These are phyloP conservation scores for Aselliscus stoliczkanus DNA, from an alignment of 2,797 vertebrate genomes.

Conservation along the genomic window DNA sequence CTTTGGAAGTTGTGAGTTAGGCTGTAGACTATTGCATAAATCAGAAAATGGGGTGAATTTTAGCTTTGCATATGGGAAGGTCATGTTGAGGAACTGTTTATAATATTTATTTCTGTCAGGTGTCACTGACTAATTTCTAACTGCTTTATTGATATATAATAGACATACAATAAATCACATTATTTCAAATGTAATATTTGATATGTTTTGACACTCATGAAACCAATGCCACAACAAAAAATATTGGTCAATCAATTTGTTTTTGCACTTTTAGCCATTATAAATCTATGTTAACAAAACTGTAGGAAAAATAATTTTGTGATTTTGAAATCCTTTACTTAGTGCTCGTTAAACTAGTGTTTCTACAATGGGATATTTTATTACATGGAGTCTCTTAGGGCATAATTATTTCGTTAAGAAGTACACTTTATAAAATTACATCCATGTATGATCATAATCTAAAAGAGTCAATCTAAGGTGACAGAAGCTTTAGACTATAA, in stretches of 20 bases:
- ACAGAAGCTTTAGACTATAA: neutral
- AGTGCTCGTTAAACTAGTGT: neutral
- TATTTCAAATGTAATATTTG: neutral
- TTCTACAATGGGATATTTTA: neutral
- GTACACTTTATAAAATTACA: neutral
- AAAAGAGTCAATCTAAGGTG: neutral
- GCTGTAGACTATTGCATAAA: neutral
- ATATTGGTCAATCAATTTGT: neutral
- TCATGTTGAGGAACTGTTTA: neutral
- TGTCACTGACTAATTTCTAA: neutral
- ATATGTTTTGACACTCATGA: neutral
- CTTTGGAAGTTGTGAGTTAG: neutral
- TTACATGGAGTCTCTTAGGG: neutral
- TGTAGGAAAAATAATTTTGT: neutral
- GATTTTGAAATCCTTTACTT: constrained; percentile 4
- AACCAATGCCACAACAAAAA: neutral
- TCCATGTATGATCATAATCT: neutral
- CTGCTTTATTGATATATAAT: neutral
- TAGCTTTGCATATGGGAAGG: neutral
- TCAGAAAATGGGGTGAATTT: neutral
- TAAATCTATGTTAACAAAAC: neutral
- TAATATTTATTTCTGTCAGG: neutral
- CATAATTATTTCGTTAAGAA: neutral
- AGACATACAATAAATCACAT: neutral
- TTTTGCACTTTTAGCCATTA: neutral